phyloP scores from a whole-genome alignment of 2,797 vertebrate genomes.

The Rhinella marina region DNA sequence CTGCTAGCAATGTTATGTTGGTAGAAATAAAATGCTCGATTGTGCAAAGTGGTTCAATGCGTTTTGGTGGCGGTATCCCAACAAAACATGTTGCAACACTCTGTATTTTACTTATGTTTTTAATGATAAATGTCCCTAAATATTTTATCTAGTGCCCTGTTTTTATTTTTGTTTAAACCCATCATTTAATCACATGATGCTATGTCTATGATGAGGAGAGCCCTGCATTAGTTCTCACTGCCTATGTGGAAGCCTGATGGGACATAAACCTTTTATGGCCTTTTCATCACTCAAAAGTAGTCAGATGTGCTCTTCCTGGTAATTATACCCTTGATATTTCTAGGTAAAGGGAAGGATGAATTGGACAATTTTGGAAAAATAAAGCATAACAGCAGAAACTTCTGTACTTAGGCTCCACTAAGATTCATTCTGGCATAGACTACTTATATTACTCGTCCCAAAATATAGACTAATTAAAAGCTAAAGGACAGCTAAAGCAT shows the following conservation, averaged over 20 bases:
- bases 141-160: no score
- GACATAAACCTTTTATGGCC: not conserved
- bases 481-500: not conserved
- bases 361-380: not conserved
- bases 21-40: no score
- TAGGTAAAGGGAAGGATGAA: not conserved
- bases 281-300: not conserved
- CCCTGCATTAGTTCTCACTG: not conserved
- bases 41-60: no score
- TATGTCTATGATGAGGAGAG: not conserved
- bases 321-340: not conserved
- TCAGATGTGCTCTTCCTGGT: not conserved
- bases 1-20: no score
- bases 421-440: not conserved
- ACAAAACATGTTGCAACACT: no score
- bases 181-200: no score
- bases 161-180: no score
- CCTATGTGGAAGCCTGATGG: not conserved
- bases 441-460: not conserved
- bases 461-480: not conserved
- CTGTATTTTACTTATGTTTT: no score
- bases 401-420: not conserved
- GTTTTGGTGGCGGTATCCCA: no score
- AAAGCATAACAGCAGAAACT: not conserved
- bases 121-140: no score